These are phyloP conservation scores for Bufotes viridis DNA, from an alignment of 2,797 vertebrate species.

Conservation along the genomic window DNA sequence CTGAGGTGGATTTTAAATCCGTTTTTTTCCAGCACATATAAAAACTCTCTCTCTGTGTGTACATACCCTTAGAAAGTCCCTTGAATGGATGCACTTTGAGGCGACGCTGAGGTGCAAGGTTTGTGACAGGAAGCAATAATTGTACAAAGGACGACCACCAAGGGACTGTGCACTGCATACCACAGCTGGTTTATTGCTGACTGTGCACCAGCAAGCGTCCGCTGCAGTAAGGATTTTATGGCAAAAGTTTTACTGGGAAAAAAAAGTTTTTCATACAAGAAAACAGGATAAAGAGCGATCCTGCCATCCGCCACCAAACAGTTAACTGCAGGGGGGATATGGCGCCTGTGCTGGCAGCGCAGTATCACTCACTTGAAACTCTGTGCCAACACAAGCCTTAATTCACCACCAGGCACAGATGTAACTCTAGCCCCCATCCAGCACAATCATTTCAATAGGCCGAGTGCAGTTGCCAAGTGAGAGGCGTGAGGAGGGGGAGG, in stretches of 20 bases:
- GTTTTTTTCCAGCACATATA: neutral
- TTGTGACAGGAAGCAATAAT: neutral
- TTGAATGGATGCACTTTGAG: neutral
- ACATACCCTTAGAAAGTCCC: neutral
- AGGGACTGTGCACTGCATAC: neutral
- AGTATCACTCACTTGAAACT: slow-evolving; percentile 20
- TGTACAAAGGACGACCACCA: neutral
- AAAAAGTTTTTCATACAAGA: neutral
- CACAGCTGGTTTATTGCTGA: neutral
- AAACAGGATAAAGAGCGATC: neutral
- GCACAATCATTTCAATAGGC: slow-evolving; percentile 52
- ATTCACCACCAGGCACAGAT: slow-evolving; percentile 41
- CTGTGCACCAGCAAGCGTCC: neutral
- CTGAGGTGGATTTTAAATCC: too few species aligned
- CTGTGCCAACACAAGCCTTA: slow-evolving; percentile 1
- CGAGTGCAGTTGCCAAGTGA: slow-evolving; percentile 45
- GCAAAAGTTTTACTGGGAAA: neutral
- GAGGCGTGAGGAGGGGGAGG: slow-evolving; percentile 37
- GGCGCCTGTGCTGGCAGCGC: slow-evolving; percentile 8
- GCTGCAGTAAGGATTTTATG: neutral
- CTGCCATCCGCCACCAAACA: neutral
- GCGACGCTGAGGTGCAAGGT: neutral
- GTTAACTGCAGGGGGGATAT: neutral
- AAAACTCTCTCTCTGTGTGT: too few species aligned
- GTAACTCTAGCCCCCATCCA: slow-evolving; percentile 33